Evolutionary conservation across 2,113 vertebrate genomes (phyloP).

Genomic region (Eubucco bourcierii): DNA sequence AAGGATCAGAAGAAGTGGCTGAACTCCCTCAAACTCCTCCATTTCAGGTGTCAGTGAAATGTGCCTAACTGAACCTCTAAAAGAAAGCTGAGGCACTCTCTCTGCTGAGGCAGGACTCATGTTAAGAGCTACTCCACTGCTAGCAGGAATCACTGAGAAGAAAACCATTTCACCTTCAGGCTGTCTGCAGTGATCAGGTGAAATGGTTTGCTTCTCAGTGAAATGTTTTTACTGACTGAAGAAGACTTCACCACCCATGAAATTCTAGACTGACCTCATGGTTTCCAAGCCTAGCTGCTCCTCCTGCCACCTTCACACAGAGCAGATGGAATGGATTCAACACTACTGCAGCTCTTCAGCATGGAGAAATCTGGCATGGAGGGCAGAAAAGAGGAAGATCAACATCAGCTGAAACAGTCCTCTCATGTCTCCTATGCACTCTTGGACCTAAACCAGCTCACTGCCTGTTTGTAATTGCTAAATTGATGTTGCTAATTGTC

Average conservation of each 20-base stretch:
- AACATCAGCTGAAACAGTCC: background rate
- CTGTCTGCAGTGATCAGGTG: too few relatives aligned
- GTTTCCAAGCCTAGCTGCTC: background rate
- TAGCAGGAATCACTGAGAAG: background rate
- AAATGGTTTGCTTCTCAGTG: too few relatives aligned
- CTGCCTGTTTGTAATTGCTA: background rate
- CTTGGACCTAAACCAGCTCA: background rate
- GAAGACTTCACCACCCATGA: background rate
- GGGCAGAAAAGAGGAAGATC: background rate
- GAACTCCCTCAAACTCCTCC: background rate
- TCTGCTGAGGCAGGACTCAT: background rate
- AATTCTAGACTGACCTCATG: background rate
- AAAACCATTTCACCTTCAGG: background rate
- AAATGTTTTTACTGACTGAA: background rate
- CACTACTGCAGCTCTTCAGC: background rate
- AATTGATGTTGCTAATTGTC: background rate
- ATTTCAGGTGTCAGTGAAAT: background rate
- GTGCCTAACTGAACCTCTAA: background rate
- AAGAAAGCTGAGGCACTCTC: background rate
- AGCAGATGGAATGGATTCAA: background rate
- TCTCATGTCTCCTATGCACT: background rate
- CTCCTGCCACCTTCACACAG: background rate
- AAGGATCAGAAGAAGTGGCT: background rate
- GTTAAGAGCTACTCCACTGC: background rate
- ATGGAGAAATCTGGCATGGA: conserved; percentile 21